Percentiles rank a stretch among this genome's conserved stretches.
Conservation (phyloP, 1,140 invertebrate genomes). For the Aradophagus sp. region DNA sequence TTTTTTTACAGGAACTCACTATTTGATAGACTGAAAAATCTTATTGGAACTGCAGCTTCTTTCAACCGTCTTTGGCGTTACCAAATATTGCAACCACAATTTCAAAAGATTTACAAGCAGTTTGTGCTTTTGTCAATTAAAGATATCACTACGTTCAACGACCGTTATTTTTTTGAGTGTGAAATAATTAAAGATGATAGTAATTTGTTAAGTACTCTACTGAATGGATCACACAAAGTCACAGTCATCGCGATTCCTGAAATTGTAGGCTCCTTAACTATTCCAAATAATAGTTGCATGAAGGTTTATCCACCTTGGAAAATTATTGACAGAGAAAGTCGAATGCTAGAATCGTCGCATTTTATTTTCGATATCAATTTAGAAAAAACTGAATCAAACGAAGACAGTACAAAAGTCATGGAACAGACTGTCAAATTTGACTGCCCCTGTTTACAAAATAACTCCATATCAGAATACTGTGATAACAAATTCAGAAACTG, state of each 20-base stretch:
- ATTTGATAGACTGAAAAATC: slow-evolving; percentile 57
- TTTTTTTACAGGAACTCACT: slow-evolving; percentile 65
- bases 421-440: slow-evolving; percentile 50
- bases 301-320: slow-evolving; percentile 69
- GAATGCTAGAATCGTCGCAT: slow-evolving; percentile 57
- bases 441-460: slow-evolving; percentile 63
- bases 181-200: slow-evolving; percentile 57
- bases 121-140: slow-evolving; percentile 55
- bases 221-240: slow-evolving; percentile 15
- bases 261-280: slow-evolving; percentile 59
- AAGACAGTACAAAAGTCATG: neutral
- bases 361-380: slow-evolving; percentile 50
- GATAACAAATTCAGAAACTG: slow-evolving; percentile 49
- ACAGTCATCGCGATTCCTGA: slow-evolving; percentile 65
- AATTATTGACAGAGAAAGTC: slow-evolving; percentile 56
- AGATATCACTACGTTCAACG: slow-evolving; percentile 43
- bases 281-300: slow-evolving; percentile 52
- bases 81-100: slow-evolving; percentile 54
- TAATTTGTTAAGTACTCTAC: slow-evolving; percentile 51
- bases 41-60: slow-evolving; percentile 61
- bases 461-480: slow-evolving; percentile 57
- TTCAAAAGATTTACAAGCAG: slow-evolving; percentile 28
- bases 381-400: neutral
- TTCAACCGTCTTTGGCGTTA: slow-evolving; percentile 66
- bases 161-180: slow-evolving; percentile 62